Conservation (phyloP, 2,797 vertebrate genomes). For the Petrocephalus sullivani region DNA sequence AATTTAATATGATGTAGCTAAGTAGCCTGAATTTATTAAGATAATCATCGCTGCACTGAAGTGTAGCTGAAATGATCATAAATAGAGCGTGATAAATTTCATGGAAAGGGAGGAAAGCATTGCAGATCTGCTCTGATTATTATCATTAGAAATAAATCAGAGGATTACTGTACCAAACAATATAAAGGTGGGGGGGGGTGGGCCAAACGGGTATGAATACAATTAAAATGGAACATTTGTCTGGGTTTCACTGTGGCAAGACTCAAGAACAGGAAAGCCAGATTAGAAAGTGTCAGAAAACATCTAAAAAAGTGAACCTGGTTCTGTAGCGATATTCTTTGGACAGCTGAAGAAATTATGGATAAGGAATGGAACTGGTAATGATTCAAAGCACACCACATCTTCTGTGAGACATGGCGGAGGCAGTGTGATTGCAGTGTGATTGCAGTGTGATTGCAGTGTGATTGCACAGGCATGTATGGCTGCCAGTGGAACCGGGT, state of each 20-base stretch:
- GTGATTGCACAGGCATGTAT: neutral
- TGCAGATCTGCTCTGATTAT: neutral
- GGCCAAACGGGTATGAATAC: neutral
- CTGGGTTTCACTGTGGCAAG: neutral
- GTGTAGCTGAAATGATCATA: neutral
- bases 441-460: neutral
- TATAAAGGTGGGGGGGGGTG: neutral
- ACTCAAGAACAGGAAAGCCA: neutral
- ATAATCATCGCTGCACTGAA: neutral
- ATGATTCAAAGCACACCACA: neutral
- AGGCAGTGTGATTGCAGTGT: neutral
- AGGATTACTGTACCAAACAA: neutral
- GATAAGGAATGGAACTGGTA: neutral
- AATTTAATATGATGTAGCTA: neutral
- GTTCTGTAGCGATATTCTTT: neutral
- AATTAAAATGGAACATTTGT: neutral
- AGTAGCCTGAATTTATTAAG: neutral
- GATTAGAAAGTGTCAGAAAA: neutral
- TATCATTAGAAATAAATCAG: neutral
- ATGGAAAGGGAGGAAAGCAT: neutral
- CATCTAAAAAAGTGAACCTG: neutral
- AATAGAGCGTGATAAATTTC: neutral
- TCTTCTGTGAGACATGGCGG: neutral
- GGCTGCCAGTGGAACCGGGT: neutral
- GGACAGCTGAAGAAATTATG: neutral